Conservation (phyloP, 2,113 vertebrate genomes). For the Porphyrio hochstetteri region DNA sequence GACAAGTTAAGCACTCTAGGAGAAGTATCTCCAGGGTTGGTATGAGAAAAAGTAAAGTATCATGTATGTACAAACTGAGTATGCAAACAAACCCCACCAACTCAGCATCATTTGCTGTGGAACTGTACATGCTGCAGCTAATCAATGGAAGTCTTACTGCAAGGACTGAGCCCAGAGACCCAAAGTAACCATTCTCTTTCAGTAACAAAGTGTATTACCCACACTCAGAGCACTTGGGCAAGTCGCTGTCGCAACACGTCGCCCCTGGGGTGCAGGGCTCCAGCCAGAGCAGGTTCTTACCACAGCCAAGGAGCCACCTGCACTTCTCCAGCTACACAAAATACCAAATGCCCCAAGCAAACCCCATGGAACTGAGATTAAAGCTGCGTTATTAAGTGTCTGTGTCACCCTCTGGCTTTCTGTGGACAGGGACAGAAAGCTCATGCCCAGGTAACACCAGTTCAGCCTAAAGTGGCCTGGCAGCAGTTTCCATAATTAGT, state of each 20-base stretch:
- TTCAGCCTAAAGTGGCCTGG: conserved; percentile 35
- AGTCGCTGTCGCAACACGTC: background rate
- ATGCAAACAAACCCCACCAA: background rate
- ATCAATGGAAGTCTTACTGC: conserved; percentile 22
- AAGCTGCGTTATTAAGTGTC: conserved; percentile 42
- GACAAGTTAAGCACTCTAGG: conserved; percentile 55
- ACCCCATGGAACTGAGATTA: conserved; percentile 24
- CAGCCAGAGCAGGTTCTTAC: background rate
- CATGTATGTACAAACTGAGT: conserved; percentile 67
- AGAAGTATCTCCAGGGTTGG: conserved; percentile 59
- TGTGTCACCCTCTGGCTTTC: conserved; percentile 20
- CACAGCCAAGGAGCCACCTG: conserved; percentile 13
- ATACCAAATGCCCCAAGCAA: conserved; percentile 30
- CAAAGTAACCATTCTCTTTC: background rate
- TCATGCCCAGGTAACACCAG: conserved; percentile 8
- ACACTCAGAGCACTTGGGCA: background rate
- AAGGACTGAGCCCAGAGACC: background rate
- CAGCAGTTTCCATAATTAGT: conserved; percentile 68
- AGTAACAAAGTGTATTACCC: conserved; percentile 25
- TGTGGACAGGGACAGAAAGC: background rate
- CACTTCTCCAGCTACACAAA: background rate
- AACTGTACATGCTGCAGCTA: conserved; percentile 38
- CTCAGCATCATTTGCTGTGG: background rate
- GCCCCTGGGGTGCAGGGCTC: background rate
- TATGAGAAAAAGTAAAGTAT: conserved; percentile 58